phyloP scores from a whole-genome alignment of 1,140 invertebrate species.

The Akabosia matsudoensis region DNA sequence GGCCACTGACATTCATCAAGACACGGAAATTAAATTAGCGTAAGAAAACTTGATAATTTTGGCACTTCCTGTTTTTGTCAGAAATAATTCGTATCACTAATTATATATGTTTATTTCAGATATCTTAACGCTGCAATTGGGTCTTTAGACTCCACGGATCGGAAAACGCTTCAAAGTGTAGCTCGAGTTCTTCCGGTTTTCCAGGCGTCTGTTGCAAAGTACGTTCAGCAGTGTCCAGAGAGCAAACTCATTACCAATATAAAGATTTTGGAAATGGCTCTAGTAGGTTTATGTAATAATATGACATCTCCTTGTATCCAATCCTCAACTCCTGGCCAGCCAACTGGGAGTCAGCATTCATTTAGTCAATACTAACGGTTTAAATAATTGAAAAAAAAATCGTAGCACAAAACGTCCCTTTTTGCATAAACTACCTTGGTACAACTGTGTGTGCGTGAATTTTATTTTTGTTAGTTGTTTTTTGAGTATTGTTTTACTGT shows the following conservation, averaged over 20 bases:
- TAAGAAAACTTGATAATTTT: slow-evolving; percentile 15
- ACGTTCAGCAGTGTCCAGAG: slow-evolving; percentile 31
- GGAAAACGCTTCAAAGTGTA: slow-evolving; percentile 33
- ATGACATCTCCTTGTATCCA: not conserved
- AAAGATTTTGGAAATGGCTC: slow-evolving; percentile 44
- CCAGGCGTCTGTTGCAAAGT: slow-evolving; percentile 36
- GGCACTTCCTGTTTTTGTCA: not conserved
- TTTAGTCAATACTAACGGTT: slow-evolving; percentile 14
- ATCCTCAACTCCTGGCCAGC: not conserved
- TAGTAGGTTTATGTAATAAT: slow-evolving; percentile 21
- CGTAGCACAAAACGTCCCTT: not conserved
- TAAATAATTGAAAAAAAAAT: not conserved
- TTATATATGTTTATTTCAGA: slow-evolving; percentile 16
- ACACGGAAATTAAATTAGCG: slow-evolving; percentile 44
- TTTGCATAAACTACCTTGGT: not conserved
- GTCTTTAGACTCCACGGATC: slow-evolving; percentile 29
- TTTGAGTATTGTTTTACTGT: no score
- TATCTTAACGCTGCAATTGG: slow-evolving; percentile 40
- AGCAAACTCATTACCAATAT: slow-evolving; percentile 32
- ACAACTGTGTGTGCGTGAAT: no score
- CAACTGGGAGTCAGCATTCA: not conserved
- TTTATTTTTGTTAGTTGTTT: no score
- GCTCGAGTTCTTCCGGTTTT: slow-evolving; percentile 42
- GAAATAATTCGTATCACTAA: no score
- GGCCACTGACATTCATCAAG: slow-evolving; percentile 32